These are phyloP conservation scores for Clitarchus hookeri DNA, from an alignment of 2,888 invertebrate genomes.

Conservation along the genomic window DNA sequence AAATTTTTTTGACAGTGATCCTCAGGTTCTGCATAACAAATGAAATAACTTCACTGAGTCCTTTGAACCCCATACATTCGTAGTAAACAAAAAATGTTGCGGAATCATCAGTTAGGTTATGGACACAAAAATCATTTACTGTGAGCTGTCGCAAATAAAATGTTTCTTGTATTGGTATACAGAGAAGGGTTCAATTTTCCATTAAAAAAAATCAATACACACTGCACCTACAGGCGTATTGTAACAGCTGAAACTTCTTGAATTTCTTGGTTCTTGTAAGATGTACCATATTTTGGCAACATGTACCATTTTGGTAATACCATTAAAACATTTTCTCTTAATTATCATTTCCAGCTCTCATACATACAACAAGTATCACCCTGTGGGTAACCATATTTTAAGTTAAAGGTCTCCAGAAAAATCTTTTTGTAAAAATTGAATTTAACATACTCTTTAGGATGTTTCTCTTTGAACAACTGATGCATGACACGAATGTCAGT, in stretches of 20 bases:
- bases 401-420: no score
- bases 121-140: conserved; percentile 37
- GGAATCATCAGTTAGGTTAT: conserved; percentile 41
- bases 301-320: not conserved
- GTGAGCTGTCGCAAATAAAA: conserved; percentile 46
- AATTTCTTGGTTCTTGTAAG: not conserved
- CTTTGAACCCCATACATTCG: conserved; percentile 39
- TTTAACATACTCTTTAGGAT: no score
- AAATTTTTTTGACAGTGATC: no score
- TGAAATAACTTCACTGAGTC: no score
- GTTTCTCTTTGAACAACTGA: no score
- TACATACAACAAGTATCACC: no score
- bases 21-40: conserved; percentile 31
- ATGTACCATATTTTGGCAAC: not conserved
- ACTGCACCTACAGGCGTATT: not conserved
- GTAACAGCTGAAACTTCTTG: not conserved
- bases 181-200: no score
- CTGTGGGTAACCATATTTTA: no score
- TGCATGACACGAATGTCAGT: no score
- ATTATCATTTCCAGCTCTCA: no score
- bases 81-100: conserved; percentile 40
- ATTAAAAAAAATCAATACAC: no score
- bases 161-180: conserved; percentile 42
- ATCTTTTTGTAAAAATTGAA: no score
- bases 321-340: not conserved